Percentiles rank a stretch among this genome's conserved stretches.
These are phyloP conservation scores for Maniola jurtina DNA, from an alignment of 1,140 invertebrate genomes.

Conservation along the genomic window DNA sequence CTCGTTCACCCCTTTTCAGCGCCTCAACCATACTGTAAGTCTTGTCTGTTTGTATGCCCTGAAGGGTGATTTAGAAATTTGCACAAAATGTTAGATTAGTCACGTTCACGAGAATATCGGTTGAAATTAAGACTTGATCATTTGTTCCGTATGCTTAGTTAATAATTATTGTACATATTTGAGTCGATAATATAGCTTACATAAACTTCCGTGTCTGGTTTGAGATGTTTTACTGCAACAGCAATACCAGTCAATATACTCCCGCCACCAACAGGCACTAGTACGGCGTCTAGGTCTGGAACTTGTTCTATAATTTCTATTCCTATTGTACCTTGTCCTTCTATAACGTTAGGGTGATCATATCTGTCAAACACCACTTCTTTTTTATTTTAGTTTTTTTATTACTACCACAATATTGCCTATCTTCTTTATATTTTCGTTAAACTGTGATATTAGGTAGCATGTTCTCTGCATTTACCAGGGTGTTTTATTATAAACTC, in stretches of 20 bases:
- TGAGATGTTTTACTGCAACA: constrained; percentile 83
- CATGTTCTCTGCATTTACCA: no score
- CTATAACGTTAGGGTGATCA: constrained; percentile 86
- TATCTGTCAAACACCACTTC: constrained; percentile 67
- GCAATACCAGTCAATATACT: constrained; percentile 85
- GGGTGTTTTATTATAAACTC: no score
- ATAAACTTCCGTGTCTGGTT: constrained; percentile 79
- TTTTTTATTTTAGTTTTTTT: no score
- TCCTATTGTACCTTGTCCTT: constrained; percentile 86
- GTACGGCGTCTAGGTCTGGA: constrained; percentile 73
- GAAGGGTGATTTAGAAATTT: constrained; percentile 4
- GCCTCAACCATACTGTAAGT: constrained; percentile 87
- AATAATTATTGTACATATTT: no score
- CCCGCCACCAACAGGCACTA: constrained; percentile 85
- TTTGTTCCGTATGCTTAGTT: no score
- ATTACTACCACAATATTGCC: no score
- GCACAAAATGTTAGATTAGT: not conserved
- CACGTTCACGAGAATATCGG: no score
- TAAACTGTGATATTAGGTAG: no score
- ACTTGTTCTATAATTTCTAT: constrained; percentile 85
- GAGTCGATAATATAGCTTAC: constrained; percentile 30
- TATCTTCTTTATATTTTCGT: no score
- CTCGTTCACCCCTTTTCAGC: constrained; percentile 83
- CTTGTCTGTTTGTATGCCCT: constrained; percentile 91
- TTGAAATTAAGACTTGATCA: no score